Conservation (phyloP, 2,888 invertebrate genomes). For the Nomada hirtipes region DNA sequence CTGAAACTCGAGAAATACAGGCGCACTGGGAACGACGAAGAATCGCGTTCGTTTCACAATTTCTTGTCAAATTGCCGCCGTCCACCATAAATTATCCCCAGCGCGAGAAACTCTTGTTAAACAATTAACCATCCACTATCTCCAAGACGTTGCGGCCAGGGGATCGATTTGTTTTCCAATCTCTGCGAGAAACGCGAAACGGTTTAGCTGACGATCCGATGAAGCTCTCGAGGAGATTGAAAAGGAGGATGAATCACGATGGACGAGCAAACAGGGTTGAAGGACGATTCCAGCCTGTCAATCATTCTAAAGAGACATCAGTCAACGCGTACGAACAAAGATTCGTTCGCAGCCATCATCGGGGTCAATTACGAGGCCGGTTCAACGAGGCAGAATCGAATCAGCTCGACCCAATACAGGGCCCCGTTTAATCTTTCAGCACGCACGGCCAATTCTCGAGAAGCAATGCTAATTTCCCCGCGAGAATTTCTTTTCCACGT, state of each 20-base stretch:
- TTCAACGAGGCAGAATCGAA: conserved; percentile 77
- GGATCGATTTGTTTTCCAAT: conserved; percentile 2
- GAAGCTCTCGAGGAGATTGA: conserved; percentile 41
- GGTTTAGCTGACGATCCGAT: conserved; percentile 33
- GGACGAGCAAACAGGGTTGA: not conserved
- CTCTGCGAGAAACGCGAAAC: not conserved
- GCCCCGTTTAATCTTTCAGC: conserved; percentile 38
- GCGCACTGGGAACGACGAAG: too few relatives aligned
- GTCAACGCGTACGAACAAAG: conserved; percentile 64
- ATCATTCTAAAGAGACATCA: conserved; percentile 69
- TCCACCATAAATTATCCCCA: not conserved
- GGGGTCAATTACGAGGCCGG: conserved; percentile 77
- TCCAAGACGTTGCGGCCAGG: not conserved
- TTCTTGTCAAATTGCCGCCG: too few relatives aligned
- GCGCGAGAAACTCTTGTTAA: not conserved
- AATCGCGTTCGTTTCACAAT: too few relatives aligned
- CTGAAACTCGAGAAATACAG: too few relatives aligned
- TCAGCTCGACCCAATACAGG: conserved; percentile 79
- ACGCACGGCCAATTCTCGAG: conserved; percentile 8
- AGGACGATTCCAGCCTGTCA: conserved; percentile 49
- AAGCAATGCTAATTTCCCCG: conserved; percentile 35
- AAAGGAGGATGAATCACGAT: conserved; percentile 26
- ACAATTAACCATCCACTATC: not conserved
- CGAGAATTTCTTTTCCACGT: not conserved
- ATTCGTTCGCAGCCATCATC: conserved; percentile 69